Evolutionary conservation across 2,888 invertebrate species (phyloP), one percentile per base, ranked within the genome.

Genomic region (Hesperia comma): DNA sequence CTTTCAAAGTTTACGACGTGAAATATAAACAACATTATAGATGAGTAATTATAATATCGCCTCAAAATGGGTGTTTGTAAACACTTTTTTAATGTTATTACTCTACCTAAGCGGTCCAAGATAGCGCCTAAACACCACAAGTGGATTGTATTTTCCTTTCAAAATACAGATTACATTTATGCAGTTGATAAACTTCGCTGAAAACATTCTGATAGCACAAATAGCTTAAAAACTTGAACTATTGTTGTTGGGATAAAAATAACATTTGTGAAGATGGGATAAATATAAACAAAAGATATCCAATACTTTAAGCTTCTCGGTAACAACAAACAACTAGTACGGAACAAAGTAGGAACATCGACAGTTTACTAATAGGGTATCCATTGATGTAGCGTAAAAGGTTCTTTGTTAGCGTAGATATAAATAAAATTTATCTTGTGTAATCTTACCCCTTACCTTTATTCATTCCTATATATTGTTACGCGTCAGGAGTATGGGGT

Each of bases 331-430:
- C 19, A 63, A 63, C 19, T 0, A 69, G 32, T 37, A 53, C 62
- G 54, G 60, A 70, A 62, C 15, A 40, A 61, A 55, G 55, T 55
- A 67, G 55, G 40, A 60, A 51, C 66, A 60, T 54, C 32, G 66
- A 40, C 60, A 58, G 33, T 53, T 60, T 46, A n/a, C 46, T 66
- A 66, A 66, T 66, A 60, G 66, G 60, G 54, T 43, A 53, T 32
- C 33, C 37, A 55, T 53, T 55, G 58, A 57, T 51, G 40, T 51
- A 61, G 26, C 19, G 37, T 61, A 49, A 61, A 61, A 61, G 32
- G 53, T 53, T 53, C 53, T 53, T 53, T 53, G 21, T 54, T 40
- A 49, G 19, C 19, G 49, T 49, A 49, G 49, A 49, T 49, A 19
- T 57, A 46, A 67, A 67, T 49, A 55, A 61, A 61, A 62, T 63